Evolutionary conservation across 2,888 invertebrate species (phyloP).

Genomic region (Eledone cirrhosa): DNA sequence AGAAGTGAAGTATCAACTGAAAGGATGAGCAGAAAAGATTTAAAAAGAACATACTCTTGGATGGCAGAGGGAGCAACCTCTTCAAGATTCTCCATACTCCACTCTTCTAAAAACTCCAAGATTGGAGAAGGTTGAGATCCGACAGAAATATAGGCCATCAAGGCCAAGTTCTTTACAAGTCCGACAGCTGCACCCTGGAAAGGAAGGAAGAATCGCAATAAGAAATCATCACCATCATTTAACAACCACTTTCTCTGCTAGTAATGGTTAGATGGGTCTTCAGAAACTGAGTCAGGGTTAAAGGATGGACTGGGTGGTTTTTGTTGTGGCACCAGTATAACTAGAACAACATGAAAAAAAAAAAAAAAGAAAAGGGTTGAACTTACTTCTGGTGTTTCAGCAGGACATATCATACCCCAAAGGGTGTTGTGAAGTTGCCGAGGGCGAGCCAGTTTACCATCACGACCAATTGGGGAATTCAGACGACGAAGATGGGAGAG

Average conservation of each 20-base stretch:
- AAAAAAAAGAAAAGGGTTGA: constrained; percentile 67
- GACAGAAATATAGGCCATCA: constrained; percentile 99
- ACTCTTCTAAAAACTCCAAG: constrained; percentile 99
- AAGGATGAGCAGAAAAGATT: no score
- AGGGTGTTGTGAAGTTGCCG: constrained; percentile 98
- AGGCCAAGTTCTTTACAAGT: constrained; percentile 96
- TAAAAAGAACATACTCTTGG: constrained; percentile 74
- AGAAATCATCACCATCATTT: no score
- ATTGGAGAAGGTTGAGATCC: constrained; percentile 99
- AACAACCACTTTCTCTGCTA: no score
- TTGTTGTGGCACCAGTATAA: not conserved
- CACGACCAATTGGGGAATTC: constrained; percentile 98
- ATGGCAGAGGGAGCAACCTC: constrained; percentile 99
- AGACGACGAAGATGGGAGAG: constrained; percentile 96
- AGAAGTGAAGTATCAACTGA: no score
- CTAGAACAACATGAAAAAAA: not conserved
- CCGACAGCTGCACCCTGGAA: constrained; percentile 73
- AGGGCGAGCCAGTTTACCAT: constrained; percentile 98
- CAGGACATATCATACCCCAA: constrained; percentile 99
- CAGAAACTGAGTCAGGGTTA: no score
- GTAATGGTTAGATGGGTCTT: no score
- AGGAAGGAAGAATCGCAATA: no score
- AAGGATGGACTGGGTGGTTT: no score
- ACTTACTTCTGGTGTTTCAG: constrained; percentile 98
- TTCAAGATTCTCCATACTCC: constrained; percentile 99